These are phyloP conservation scores for Metaphire vulgaris DNA, from an alignment of 1,140 invertebrate genomes.

Conservation along the genomic window DNA sequence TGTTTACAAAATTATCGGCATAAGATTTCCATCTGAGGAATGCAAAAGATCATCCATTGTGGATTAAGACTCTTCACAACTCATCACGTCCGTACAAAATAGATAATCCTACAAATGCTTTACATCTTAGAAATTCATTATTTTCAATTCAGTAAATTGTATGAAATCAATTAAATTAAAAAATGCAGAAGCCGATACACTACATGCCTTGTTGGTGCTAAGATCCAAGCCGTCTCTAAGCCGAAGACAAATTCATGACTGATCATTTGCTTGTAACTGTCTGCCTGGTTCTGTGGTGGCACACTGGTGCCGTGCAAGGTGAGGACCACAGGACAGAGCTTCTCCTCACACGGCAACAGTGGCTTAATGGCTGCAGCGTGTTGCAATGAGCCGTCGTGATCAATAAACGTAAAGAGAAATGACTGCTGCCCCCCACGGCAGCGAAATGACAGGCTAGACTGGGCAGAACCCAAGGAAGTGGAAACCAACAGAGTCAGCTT, in stretches of 20 bases:
- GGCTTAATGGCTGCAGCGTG: conserved; percentile 46
- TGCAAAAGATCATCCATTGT: too few species aligned
- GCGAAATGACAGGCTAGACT: conserved; percentile 34
- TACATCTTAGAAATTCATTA: too few species aligned
- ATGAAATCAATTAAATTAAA: too few species aligned
- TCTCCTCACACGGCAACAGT: conserved; percentile 24
- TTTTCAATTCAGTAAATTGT: too few species aligned
- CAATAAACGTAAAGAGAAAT: conserved; percentile 45
- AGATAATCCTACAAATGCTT: too few species aligned
- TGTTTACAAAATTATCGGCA: too few species aligned
- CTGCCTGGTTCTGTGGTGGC: conserved; percentile 47
- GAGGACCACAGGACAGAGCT: conserved; percentile 38
- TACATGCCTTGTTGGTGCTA: conserved; percentile 44
- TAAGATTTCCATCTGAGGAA: too few species aligned
- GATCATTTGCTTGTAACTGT: conserved; percentile 46
- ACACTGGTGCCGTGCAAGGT: conserved; percentile 48
- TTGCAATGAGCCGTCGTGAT: conserved; percentile 47
- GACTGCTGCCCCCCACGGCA: conserved; percentile 39
- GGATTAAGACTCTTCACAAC: too few species aligned
- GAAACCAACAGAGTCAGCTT: background rate
- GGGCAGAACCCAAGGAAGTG: conserved; percentile 3
- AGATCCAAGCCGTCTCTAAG: conserved; percentile 38
- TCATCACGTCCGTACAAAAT: too few species aligned
- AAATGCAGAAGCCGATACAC: too few species aligned
- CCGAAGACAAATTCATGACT: conserved; percentile 43